Evolutionary conservation across 1,140 invertebrate species (phyloP).

Genomic region (Schlechtendalia chinensis): DNA sequence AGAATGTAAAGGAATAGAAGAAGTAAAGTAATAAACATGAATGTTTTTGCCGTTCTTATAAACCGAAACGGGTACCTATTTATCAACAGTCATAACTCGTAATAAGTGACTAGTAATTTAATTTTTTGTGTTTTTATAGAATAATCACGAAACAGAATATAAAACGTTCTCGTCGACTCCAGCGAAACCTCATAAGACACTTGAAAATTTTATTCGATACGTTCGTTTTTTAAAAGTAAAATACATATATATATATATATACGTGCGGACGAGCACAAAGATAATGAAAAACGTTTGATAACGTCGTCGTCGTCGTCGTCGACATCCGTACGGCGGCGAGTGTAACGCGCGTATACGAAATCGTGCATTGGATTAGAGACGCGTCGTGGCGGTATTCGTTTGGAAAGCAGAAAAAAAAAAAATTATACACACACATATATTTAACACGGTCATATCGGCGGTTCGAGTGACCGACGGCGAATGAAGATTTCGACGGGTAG

Average conservation of each 20-base stretch:
- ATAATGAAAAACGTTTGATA: background rate
- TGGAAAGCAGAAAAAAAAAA: background rate
- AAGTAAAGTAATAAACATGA: too few relatives aligned
- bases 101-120: background rate
- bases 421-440: too few relatives aligned
- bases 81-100: too few relatives aligned
- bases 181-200: too few relatives aligned
- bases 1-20: too few relatives aligned
- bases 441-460: background rate
- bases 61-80: too few relatives aligned
- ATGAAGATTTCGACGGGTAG: constrained; percentile 44
- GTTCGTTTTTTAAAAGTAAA: too few relatives aligned
- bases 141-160: too few relatives aligned
- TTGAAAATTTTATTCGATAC: too few relatives aligned
- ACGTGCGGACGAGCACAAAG: background rate
- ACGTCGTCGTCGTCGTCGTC: background rate
- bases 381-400: background rate
- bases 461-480: constrained; percentile 18
- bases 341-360: background rate
- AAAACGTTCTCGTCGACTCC: too few relatives aligned
- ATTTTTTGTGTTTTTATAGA: background rate
- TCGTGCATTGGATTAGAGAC: constrained; percentile 13
- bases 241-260: background rate
- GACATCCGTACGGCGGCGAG: background rate
- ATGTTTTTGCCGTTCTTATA: too few relatives aligned